Evolutionary conservation across 2,888 invertebrate species (phyloP), one percentile per base, ranked within the genome.

Genomic region (Ichneumoninae sp.): DNA sequence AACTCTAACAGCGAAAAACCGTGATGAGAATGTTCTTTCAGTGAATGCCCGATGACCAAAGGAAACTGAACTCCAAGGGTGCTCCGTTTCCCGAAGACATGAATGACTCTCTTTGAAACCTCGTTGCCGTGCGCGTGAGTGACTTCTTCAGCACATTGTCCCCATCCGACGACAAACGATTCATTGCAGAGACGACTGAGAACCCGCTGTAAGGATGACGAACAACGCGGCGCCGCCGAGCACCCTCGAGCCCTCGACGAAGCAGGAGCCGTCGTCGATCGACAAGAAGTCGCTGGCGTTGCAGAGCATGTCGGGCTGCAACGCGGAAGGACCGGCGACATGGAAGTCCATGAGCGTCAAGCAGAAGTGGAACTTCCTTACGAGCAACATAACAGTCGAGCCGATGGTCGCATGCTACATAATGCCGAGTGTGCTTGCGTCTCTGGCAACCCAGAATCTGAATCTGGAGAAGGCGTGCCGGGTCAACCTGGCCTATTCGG

Each of bases 391-490:
- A 87, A 97, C 97, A 8, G 96, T 97, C 4, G 97, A 97, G 90
- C 97, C 97, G 0, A 96, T 97, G 94, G 92, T 97, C 80, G 96
- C 96, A 1, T 96, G 96, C 89, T 97, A 96, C 91, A 96, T 97
- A 82, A 95, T 95, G 91, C 95, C 95, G 0, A 95, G 95, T 87
- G 95, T 95, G 2, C 91, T 95, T 16, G 96, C 97, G 1, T 96
- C 96, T 66, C 92, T 97, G 87, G 97, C 97, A 26, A 97, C 97
- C 60, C 97, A 97, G 93, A 97, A 97, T 93, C 94, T 98, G 71
- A 97, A 97, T 92, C 94, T 97, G 90, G 97, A 97, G 93, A 97
- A 98, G 93, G 97, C 97, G 0, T 98, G 98, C 91, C 94, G 97
- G 86, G 97, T 97, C 0, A 98, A 98, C 93, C 94, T 97, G 89